A percentile compares a stretch with the other conserved stretches of the same genome.
phyloP scores from a whole-genome alignment of 2,888 invertebrate genomes.

The Eumacrocentrus americanus region DNA sequence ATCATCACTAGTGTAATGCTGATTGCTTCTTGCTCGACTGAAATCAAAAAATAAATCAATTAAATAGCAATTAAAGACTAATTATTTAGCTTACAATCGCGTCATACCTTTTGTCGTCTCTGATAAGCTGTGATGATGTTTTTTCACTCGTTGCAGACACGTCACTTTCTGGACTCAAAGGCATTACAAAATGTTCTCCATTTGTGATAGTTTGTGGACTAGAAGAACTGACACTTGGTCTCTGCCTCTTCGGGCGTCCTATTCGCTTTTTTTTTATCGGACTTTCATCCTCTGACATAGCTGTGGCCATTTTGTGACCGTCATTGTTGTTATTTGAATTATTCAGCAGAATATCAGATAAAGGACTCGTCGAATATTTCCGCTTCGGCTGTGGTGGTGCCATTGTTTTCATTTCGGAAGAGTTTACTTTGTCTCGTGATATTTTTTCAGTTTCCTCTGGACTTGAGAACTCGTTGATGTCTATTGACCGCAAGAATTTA shows the following conservation, averaged over 20 bases:
- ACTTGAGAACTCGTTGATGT: conserved; percentile 32
- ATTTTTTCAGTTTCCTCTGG: background rate
- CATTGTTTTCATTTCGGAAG: conserved; percentile 44
- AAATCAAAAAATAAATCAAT: conserved; percentile 31
- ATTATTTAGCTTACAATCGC: no score
- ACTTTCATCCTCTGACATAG: conserved; percentile 39
- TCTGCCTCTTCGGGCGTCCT: conserved; percentile 49
- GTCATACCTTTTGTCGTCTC: conserved; percentile 57
- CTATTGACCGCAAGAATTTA: conserved; percentile 46
- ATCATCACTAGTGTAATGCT: conserved; percentile 74
- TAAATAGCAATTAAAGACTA: no score
- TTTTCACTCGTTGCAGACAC: conserved; percentile 59
- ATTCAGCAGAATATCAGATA: conserved; percentile 49
- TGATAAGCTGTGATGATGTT: conserved; percentile 44
- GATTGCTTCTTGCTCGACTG: conserved; percentile 58
- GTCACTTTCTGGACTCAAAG: conserved; percentile 61
- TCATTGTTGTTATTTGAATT: conserved; percentile 55
- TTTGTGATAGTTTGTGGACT: conserved; percentile 46
- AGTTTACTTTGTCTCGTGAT: conserved; percentile 41
- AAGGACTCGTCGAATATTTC: conserved; percentile 47
- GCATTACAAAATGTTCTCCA: conserved; percentile 59
- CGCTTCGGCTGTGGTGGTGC: conserved; percentile 50
- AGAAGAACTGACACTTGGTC: conserved; percentile 39
- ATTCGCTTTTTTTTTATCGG: conserved; percentile 48
- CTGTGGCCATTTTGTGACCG: conserved; percentile 36